These are phyloP conservation scores for Fragum whitleyi DNA, from an alignment of 2,888 invertebrate species.

Conservation along the genomic window DNA sequence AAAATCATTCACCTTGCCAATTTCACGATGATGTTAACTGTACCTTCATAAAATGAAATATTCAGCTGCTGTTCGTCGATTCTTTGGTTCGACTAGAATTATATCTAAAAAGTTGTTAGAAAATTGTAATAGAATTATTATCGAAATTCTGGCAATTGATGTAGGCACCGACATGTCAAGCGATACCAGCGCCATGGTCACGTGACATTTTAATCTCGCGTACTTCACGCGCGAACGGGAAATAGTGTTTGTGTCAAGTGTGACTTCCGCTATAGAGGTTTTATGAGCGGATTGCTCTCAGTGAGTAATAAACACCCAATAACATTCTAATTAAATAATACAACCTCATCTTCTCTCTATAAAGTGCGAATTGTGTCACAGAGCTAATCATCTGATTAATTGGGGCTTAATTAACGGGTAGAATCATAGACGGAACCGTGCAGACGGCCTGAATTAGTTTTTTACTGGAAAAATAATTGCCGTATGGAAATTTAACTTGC, in stretches of 20 bases:
- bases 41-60: too few species aligned
- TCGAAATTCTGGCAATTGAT: not conserved
- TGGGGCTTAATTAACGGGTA: constrained; percentile 27
- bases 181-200: constrained; percentile 27
- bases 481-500: constrained; percentile 22
- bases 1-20: too few species aligned
- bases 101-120: too few species aligned
- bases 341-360: constrained; percentile 28
- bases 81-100: too few species aligned
- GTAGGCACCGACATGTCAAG: constrained; percentile 15
- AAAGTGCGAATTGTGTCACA: constrained; percentile 30
- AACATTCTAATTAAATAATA: constrained; percentile 52
- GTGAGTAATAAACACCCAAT: constrained; percentile 52
- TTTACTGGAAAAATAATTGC: constrained; percentile 26
- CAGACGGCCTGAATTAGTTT: constrained; percentile 25
- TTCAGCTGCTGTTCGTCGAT: too few species aligned
- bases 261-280: constrained; percentile 51
- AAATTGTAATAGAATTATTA: constrained; percentile 13
- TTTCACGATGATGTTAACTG: too few species aligned
- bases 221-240: constrained; percentile 52
- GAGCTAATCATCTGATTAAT: constrained; percentile 25
- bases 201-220: constrained; percentile 19
- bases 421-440: not conserved
- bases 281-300: constrained; percentile 41
- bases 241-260: constrained; percentile 52